phyloP scores from a whole-genome alignment of 2,797 vertebrate species.

The Onychomys arenicola region DNA sequence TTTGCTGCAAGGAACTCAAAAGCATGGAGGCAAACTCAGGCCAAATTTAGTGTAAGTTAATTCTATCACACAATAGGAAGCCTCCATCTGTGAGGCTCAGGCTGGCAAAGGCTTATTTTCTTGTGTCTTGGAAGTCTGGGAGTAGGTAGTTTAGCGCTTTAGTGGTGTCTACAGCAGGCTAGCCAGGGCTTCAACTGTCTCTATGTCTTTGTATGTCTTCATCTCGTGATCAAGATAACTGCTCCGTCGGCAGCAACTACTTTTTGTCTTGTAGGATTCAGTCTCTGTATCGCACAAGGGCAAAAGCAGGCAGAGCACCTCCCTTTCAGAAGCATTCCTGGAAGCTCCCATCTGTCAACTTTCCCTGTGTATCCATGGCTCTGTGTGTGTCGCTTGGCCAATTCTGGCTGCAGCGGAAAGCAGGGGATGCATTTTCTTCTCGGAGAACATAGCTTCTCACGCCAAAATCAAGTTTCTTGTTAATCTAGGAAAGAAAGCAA shows the following conservation, averaged over 20 bases:
- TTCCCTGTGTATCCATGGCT: background rate
- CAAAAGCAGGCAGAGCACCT: background rate
- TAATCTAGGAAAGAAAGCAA: conserved; percentile 26
- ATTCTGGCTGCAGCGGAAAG: background rate
- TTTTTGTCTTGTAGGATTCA: background rate
- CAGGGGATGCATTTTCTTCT: background rate
- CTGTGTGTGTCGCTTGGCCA: background rate
- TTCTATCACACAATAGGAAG: background rate
- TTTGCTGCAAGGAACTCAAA: background rate
- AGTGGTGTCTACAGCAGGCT: background rate
- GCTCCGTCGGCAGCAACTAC: background rate
- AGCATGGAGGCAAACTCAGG: background rate
- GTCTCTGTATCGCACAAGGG: background rate
- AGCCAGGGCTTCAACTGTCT: background rate
- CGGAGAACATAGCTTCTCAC: background rate
- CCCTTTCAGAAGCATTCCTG: background rate
- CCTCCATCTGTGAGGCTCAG: background rate
- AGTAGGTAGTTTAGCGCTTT: background rate
- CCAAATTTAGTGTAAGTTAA: conserved; percentile 29
- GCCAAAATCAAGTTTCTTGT: background rate
- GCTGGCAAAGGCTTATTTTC: background rate
- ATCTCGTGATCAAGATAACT: background rate
- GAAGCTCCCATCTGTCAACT: background rate
- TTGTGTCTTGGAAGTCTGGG: background rate
- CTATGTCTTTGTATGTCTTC: background rate